phyloP scores from a whole-genome alignment of 1,140 invertebrate genomes.

The Sweltsa coloradensis region DNA sequence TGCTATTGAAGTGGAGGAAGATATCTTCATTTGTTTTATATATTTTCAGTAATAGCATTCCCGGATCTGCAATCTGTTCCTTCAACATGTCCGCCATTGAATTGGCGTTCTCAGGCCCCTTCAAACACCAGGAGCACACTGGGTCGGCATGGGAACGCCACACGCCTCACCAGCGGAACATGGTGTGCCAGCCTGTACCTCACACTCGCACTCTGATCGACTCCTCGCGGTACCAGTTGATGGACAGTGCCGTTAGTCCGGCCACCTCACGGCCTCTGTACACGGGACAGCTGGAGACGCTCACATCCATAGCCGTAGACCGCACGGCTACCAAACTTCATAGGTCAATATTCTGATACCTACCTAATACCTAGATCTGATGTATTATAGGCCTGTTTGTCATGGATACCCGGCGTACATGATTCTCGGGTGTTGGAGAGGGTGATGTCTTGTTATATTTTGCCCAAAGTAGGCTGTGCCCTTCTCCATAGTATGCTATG shows the following conservation, averaged over 20 bases:
- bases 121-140: slow-evolving; percentile 68
- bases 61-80: slow-evolving; percentile 85
- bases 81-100: slow-evolving; percentile 79
- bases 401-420: too few species aligned
- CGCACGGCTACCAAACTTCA: slow-evolving; percentile 52
- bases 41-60: slow-evolving; percentile 68
- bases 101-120: slow-evolving; percentile 72
- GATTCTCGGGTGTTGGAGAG: too few species aligned
- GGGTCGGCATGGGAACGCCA: slow-evolving; percentile 65
- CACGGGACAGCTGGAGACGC: slow-evolving; percentile 52
- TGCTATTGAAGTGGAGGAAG: too few species aligned
- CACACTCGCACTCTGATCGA: slow-evolving; percentile 38
- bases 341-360: too few species aligned
- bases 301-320: slow-evolving; percentile 70
- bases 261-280: slow-evolving; percentile 55
- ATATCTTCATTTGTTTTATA: slow-evolving; percentile 16
- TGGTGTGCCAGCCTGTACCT: slow-evolving; percentile 32
- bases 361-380: too few species aligned
- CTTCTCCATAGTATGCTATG: too few species aligned
- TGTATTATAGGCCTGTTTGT: too few species aligned
- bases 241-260: slow-evolving; percentile 75
- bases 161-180: slow-evolving; percentile 41
- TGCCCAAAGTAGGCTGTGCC: too few species aligned
- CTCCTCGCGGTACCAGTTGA: slow-evolving; percentile 70
- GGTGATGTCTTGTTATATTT: too few species aligned